Evolutionary conservation across 2,888 invertebrate genomes (phyloP), one percentile per base, ranked within the genome.

Genomic region (Eucriotettix oculatus): DNA sequence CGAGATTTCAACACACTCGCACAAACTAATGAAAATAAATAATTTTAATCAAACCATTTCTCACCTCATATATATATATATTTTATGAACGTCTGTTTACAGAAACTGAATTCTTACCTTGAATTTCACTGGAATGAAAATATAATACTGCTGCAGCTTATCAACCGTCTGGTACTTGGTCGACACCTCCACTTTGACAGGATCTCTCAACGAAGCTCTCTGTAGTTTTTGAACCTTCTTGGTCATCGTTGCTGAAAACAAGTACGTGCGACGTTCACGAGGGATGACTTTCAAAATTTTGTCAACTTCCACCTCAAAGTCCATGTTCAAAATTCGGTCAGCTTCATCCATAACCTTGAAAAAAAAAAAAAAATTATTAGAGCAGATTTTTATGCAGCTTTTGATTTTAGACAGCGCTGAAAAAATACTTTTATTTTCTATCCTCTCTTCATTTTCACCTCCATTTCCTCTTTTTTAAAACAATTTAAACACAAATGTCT

Each of bases 221-320:
- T 99, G 97, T 42, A 99, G 75, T 72, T 99, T 99, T 68, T 91
- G 90, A 0, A 98, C 88, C 74, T 94, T 94, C 71, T 92, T 95
- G 0, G 99, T 99, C 99, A 99, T 99, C 1, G 99, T 99, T 0
- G 99, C 99, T 0, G 98, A 99, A 76, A 97, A 99, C 14, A 99
- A 77, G 69, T 87, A 91, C 0, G 99, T 99, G 63, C 84, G 79
- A 7, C 99, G 80, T 68, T 98, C 95, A 42, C 88, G 81, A 0
- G 99, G 98, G 60, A 99, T 86, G 0, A 86, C 89, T 69, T 87
- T 86, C 2, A 99, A 75, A 60, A 99, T 97, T 76, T 97, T 97
- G 73, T 97, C 94, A 0, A 97, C 86, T 76, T 99, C 99, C 12
- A 89, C 86, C 76, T 98, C 98, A 71, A 99, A 99, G 71, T 99